These are phyloP conservation scores for Agapornis roseicollis DNA, from an alignment of 2,113 vertebrate genomes.

Conservation along the genomic window DNA sequence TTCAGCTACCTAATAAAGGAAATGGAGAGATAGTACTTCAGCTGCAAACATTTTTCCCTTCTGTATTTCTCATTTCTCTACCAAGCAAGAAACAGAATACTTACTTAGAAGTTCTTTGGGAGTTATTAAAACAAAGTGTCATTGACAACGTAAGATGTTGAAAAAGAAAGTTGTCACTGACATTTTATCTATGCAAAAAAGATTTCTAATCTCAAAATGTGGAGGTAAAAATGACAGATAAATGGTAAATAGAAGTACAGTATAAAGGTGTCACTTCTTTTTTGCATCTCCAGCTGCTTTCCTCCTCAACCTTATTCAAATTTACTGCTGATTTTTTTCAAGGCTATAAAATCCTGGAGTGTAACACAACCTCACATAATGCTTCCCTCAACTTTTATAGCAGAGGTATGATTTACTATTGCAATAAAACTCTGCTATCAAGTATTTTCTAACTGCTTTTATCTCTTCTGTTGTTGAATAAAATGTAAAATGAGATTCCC, in stretches of 20 bases:
- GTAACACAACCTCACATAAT: conserved; percentile 64
- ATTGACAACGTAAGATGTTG: conserved; percentile 15
- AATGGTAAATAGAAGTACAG: conserved; percentile 29
- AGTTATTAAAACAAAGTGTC: conserved; percentile 46
- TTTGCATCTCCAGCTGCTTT: conserved; percentile 41
- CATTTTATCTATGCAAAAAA: conserved; percentile 41
- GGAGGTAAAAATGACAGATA: conserved; percentile 39
- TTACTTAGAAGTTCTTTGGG: conserved; percentile 28
- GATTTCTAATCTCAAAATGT: conserved; percentile 27
- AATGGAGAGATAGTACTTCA: not conserved
- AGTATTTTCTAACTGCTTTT: conserved; percentile 44
- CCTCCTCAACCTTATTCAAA: conserved; percentile 55
- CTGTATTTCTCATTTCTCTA: not conserved
- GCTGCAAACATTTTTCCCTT: not conserved
- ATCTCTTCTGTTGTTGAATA: conserved; percentile 56
- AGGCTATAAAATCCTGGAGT: conserved; percentile 56
- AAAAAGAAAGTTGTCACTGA: conserved; percentile 45
- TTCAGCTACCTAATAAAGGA: not conserved
- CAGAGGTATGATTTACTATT: conserved; percentile 59
- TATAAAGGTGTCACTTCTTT: conserved; percentile 50
- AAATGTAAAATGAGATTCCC: conserved; percentile 46
- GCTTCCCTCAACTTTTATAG: conserved; percentile 54
- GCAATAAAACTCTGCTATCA: conserved; percentile 47
- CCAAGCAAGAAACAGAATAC: not conserved
- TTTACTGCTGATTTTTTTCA: conserved; percentile 55